These are phyloP conservation scores for Watsonalla binaria DNA, from an alignment of 2,888 invertebrate genomes.

Conservation along the genomic window DNA sequence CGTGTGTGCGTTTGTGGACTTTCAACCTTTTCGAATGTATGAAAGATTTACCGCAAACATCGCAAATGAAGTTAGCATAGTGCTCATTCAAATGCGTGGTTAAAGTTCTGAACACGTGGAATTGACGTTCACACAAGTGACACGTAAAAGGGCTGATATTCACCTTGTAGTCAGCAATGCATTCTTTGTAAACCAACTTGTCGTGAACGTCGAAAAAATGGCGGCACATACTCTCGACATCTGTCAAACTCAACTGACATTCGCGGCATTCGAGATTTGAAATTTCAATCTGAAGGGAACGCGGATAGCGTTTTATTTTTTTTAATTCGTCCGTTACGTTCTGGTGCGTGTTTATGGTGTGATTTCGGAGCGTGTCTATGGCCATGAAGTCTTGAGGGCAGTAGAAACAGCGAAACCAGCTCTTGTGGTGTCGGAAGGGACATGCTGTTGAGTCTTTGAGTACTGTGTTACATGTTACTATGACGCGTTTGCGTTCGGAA, in stretches of 20 bases:
- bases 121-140: conserved; percentile 52
- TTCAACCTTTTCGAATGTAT: conserved; percentile 67
- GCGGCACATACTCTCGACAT: conserved; percentile 43
- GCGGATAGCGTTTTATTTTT: conserved; percentile 58
- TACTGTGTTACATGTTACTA: conserved; percentile 48
- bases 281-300: conserved; percentile 63
- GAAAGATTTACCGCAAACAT: conserved; percentile 71
- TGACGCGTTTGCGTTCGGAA: conserved; percentile 55
- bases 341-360: conserved; percentile 37
- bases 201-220: conserved; percentile 51
- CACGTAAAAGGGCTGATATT: conserved; percentile 52
- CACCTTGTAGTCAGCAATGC: conserved; percentile 64
- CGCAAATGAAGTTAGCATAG: conserved; percentile 70
- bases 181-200: conserved; percentile 56
- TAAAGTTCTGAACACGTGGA: conserved; percentile 60
- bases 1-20: conserved; percentile 71
- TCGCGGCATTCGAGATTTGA: conserved; percentile 54
- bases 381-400: conserved; percentile 60
- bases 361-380: conserved; percentile 42
- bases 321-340: conserved; percentile 48
- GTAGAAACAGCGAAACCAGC: conserved; percentile 70
- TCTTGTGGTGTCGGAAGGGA: conserved; percentile 62
- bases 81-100: conserved; percentile 72
- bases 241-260: conserved; percentile 47
- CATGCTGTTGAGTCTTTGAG: conserved; percentile 60